Evolutionary conservation across 2,888 invertebrate species (phyloP).

Genomic region (Meandrusa payeni): DNA sequence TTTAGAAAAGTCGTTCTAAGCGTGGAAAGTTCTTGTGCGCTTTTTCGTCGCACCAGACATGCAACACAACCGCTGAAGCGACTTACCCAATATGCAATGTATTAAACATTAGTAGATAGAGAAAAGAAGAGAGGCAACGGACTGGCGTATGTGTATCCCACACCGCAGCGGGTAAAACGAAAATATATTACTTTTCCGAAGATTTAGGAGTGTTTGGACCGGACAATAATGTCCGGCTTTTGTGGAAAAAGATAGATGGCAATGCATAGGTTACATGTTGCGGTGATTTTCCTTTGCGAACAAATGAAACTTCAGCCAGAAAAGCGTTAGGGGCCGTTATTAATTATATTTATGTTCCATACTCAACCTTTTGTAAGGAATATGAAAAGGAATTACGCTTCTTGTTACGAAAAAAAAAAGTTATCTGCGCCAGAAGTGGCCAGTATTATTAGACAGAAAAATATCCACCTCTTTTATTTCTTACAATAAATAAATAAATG

Average conservation of each 20-base stretch:
- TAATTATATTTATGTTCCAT: conserved; percentile 75
- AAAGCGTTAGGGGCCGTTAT: conserved; percentile 54
- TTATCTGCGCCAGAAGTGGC: not conserved
- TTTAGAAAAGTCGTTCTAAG: conserved; percentile 54
- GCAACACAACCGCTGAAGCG: conserved; percentile 40
- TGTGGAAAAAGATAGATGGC: conserved; percentile 81
- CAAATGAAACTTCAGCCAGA: conserved; percentile 70
- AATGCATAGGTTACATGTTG: conserved; percentile 77
- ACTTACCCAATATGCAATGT: conserved; percentile 55
- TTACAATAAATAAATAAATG: too few species aligned
- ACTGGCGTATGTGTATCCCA: conserved; percentile 64
- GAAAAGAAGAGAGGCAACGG: conserved; percentile 67
- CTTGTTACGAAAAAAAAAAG: conserved; percentile 37
- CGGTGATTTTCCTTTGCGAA: conserved; percentile 76
- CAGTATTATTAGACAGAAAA: too few species aligned
- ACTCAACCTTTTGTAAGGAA: conserved; percentile 51
- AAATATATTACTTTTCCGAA: conserved; percentile 82
- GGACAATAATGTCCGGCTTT: conserved; percentile 82
- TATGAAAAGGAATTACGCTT: conserved; percentile 49
- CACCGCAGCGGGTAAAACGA: conserved; percentile 80
- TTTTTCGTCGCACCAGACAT: conserved; percentile 49
- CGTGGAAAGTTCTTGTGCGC: conserved; percentile 44
- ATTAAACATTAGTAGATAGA: conserved; percentile 76
- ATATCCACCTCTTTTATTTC: conserved; percentile 6
- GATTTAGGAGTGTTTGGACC: conserved; percentile 82